Percentiles rank a stretch among this genome's conserved stretches.
Conservation (phyloP, 1,140 invertebrate species). For the Papilio polytes region DNA sequence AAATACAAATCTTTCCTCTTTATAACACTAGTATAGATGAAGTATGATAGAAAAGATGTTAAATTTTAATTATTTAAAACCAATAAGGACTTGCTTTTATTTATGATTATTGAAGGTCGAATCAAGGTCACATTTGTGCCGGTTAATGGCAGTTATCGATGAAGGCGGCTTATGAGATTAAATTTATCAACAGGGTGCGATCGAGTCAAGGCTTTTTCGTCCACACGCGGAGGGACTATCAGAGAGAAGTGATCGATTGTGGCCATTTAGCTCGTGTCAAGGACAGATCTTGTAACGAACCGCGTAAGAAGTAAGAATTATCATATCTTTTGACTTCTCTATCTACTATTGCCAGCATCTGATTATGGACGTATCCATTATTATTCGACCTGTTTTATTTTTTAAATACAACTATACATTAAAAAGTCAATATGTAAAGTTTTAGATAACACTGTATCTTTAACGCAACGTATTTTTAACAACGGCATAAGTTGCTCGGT, state of each 20-base stretch:
- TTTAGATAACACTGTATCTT: no score
- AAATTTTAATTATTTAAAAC: no score
- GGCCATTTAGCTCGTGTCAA: conserved; percentile 28
- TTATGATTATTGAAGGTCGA: neutral
- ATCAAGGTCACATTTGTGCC: neutral
- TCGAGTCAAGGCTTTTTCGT: conserved; percentile 31
- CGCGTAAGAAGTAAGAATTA: neutral
- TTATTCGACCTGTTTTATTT: no score
- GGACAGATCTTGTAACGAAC: conserved; percentile 7
- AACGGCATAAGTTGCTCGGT: no score
- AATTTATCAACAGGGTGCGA: conserved; percentile 25
- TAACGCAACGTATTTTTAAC: no score
- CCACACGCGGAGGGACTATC: conserved; percentile 3
- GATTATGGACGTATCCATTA: no score
- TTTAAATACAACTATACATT: no score
- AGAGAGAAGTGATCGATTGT: conserved; percentile 30
- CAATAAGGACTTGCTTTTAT: neutral
- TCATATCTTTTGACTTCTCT: neutral
- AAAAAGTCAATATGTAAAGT: no score
- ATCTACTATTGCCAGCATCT: neutral
- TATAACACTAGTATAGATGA: no score
- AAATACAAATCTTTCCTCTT: no score
- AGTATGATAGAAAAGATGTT: no score
- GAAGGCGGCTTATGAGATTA: conserved; percentile 30
- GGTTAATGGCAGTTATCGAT: conserved; percentile 21